phyloP scores from a whole-genome alignment of 2,113 vertebrate species.

The Corythornis madagascariensis region DNA sequence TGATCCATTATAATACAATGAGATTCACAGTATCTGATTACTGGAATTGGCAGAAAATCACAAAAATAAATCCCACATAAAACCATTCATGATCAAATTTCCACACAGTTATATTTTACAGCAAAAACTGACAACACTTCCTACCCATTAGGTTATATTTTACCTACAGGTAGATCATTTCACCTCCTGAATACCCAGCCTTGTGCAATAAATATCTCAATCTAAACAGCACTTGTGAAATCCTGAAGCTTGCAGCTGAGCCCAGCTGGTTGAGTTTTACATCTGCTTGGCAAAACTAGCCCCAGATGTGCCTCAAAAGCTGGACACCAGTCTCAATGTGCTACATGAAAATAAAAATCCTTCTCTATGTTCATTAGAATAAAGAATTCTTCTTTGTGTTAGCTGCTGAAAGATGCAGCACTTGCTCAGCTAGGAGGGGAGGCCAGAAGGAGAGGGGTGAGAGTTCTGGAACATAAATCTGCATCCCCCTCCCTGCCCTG shows the following conservation, averaged over 20 bases:
- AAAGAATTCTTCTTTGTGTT: background rate
- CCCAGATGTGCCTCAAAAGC: background rate
- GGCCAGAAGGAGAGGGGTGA: background rate
- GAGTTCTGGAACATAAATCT: background rate
- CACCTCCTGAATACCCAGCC: background rate
- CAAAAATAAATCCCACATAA: background rate
- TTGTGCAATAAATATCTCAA: background rate
- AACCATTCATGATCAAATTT: background rate
- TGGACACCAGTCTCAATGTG: background rate
- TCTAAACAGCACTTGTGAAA: background rate
- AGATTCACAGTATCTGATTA: background rate
- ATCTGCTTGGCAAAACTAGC: background rate
- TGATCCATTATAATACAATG: background rate
- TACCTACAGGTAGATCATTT: background rate
- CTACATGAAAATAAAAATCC: background rate
- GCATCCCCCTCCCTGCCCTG: background rate
- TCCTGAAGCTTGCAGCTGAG: background rate
- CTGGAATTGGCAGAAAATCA: background rate
- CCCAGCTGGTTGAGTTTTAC: background rate
- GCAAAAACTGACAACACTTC: background rate
- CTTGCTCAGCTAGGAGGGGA: background rate
- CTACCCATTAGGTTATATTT: background rate
- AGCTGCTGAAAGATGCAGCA: background rate
- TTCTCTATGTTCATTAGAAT: background rate
- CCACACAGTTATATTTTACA: background rate